Evolutionary conservation across 2,797 vertebrate genomes (phyloP).

Genomic region (Austrolebias charrua): DNA sequence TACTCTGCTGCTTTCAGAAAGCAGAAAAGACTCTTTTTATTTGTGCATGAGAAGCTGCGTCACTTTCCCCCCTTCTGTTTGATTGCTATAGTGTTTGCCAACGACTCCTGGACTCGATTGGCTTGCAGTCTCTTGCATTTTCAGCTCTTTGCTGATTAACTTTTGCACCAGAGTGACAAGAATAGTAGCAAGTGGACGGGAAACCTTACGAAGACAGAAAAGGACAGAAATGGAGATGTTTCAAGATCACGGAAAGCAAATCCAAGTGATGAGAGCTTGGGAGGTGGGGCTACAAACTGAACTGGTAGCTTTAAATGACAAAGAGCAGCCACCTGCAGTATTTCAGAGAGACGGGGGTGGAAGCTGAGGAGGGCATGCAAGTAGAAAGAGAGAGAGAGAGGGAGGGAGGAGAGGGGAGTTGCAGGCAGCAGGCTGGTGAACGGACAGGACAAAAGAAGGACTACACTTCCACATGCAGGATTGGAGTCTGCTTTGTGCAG

Average conservation of each 20-base stretch:
- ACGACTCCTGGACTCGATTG: constrained; percentile 37
- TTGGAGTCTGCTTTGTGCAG: constrained; percentile 16
- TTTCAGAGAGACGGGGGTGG: constrained; percentile 42
- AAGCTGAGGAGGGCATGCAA: constrained; percentile 17
- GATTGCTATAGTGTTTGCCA: constrained; percentile 27
- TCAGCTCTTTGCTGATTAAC: constrained; percentile 32
- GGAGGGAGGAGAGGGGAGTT: constrained; percentile 44
- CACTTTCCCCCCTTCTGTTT: not conserved
- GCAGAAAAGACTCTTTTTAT: constrained; percentile 20
- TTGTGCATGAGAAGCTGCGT: constrained; percentile 24
- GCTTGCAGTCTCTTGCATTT: constrained; percentile 36
- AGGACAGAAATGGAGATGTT: constrained; percentile 10
- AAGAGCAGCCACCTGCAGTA: constrained; percentile 72
- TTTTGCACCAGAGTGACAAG: constrained; percentile 48
- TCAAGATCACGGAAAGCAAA: constrained; percentile 18
- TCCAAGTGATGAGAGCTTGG: constrained; percentile 10
- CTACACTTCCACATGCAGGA: constrained; percentile 48
- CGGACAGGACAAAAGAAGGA: constrained; percentile 71
- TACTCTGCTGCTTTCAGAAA: constrained; percentile 38
- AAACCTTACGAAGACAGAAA: constrained; percentile 12
- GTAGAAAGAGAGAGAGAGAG: constrained; percentile 29
- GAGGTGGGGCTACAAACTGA: constrained; percentile 12
- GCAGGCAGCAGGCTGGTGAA: constrained; percentile 56
- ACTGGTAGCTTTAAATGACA: constrained; percentile 51
- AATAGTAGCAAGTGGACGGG: constrained; percentile 29